Evolutionary conservation across 2,888 invertebrate species (phyloP), one percentile per base, ranked within the genome.

Genomic region (Acanthosepion pharaonis): DNA sequence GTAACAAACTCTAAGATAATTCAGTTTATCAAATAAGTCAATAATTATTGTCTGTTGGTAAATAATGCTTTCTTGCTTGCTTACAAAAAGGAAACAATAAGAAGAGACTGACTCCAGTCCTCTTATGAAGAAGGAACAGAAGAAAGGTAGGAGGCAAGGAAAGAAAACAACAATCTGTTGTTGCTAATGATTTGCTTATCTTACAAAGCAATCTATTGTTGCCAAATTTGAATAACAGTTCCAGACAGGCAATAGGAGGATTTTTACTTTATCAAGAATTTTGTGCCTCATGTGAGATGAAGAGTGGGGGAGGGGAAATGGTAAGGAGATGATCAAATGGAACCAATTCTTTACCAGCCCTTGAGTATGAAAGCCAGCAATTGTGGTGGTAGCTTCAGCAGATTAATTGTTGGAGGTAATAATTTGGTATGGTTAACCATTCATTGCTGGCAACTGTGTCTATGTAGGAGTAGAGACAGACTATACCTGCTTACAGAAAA

Each of bases 131-230:
- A 78, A n/a, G 23, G 78, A 78, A 78, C n/a, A 78, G n/a, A 78
- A 33, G 18, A 78, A 78, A 33, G 11, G 11, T 78, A n/a, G 78
- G 78, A 78, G 15, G 78, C 78, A n/a, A 1, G n/a, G n/a, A 78
- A 33, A n/a, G 78, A 78, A 78, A 33, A 4, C n/a, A n/a, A n/a
- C n/a, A 78, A 78, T 9, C 78, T 78, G 78, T n/a, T 78, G 28
- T 78, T n/a, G 78, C n/a, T 78, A n/a, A 78, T n/a, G 78, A 78
- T 78, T 78, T 78, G 78, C 78, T 78, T 78, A 78, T 78, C 78
- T 78, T 78, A 78, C 78, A 78, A 33, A 59, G 23, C 55, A 78
- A 78, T 78, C 78, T 33, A n/a, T 78, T 78, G 78, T 78, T 78
- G 78, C 18, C 78, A 78, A 78, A 78, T 78, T n/a, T 78, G 78